Evolutionary conservation across 2,888 invertebrate species (phyloP).

Genomic region (Troides aeacus): DNA sequence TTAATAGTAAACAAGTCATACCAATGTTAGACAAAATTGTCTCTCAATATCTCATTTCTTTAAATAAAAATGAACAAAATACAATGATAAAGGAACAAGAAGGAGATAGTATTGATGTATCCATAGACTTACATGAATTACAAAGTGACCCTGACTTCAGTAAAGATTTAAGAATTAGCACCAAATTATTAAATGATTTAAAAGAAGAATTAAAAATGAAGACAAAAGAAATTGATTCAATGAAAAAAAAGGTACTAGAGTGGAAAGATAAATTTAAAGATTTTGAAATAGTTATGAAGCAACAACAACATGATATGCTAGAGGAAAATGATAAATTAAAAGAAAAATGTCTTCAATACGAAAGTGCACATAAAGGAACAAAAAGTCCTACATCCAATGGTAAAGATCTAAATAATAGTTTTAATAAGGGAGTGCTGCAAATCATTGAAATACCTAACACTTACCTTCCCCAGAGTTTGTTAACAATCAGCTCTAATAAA

Average conservation of each 20-base stretch:
- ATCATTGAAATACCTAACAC: slow-evolving; percentile 33
- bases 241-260: slow-evolving; percentile 49
- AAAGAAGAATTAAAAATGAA: slow-evolving; percentile 51
- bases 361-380: slow-evolving; percentile 30
- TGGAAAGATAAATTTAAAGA: slow-evolving; percentile 51
- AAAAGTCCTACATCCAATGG: slow-evolving; percentile 22
- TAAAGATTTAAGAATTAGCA: slow-evolving; percentile 43
- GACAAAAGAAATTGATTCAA: slow-evolving; percentile 46
- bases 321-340: slow-evolving; percentile 52
- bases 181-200: slow-evolving; percentile 46
- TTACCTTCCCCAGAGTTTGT: slow-evolving; percentile 57
- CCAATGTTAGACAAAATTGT: slow-evolving; percentile 48
- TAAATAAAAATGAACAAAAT: slow-evolving; percentile 29
- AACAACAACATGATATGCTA: slow-evolving; percentile 48
- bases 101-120: slow-evolving; percentile 39
- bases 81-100: slow-evolving; percentile 37
- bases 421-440: slow-evolving; percentile 27
- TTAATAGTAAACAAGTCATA: slow-evolving; percentile 42
- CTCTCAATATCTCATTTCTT: slow-evolving; percentile 31
- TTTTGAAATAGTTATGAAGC: slow-evolving; percentile 47
- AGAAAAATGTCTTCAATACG: slow-evolving; percentile 29
- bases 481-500: slow-evolving; percentile 60
- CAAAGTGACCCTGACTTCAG: slow-evolving; percentile 42
- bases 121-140: slow-evolving; percentile 40
- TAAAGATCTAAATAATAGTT: slow-evolving; percentile 16